Percentiles rank a stretch among this genome's conserved stretches.
Conservation (phyloP, 2,888 invertebrate genomes). For the Crossocerus cetratus region DNA sequence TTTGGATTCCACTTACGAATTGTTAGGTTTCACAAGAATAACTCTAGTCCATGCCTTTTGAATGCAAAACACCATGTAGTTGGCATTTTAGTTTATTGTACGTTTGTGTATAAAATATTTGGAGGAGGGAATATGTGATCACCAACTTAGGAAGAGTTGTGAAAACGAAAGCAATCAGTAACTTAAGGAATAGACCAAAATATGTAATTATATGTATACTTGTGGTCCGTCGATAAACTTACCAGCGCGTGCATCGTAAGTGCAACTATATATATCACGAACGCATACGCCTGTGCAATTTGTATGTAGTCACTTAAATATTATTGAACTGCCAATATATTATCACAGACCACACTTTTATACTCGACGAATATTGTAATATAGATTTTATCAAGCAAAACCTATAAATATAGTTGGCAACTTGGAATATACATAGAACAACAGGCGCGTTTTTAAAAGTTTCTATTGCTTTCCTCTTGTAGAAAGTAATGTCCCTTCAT, state of each 20-base stretch:
- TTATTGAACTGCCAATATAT: constrained; percentile 13
- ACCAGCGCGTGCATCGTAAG: constrained; percentile 7
- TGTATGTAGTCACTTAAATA: constrained; percentile 22
- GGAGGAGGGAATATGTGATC: constrained; percentile 10
- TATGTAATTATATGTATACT: constrained; percentile 2
- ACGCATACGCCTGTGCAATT: constrained; percentile 19
- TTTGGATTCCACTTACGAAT: neutral
- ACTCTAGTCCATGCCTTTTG: constrained; percentile 37
- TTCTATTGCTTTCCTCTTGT: neutral
- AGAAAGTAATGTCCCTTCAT: neutral
- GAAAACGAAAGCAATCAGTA: constrained; percentile 25
- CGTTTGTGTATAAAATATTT: constrained; percentile 42
- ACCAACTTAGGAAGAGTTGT: constrained; percentile 3
- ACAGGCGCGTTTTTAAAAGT: neutral
- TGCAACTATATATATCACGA: constrained; percentile 23
- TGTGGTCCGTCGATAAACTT: neutral
- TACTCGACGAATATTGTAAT: constrained; percentile 10
- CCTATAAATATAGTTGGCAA: neutral
- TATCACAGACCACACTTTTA: constrained; percentile 8
- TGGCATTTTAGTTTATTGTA: constrained; percentile 23
- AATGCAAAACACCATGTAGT: constrained; percentile 35
- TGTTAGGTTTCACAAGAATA: constrained; percentile 21
- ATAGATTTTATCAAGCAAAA: constrained; percentile 10
- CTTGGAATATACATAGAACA: neutral
- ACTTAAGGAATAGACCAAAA: constrained; percentile 18